Conservation (phyloP, 2,113 vertebrate species). For the Orcinus orca region DNA sequence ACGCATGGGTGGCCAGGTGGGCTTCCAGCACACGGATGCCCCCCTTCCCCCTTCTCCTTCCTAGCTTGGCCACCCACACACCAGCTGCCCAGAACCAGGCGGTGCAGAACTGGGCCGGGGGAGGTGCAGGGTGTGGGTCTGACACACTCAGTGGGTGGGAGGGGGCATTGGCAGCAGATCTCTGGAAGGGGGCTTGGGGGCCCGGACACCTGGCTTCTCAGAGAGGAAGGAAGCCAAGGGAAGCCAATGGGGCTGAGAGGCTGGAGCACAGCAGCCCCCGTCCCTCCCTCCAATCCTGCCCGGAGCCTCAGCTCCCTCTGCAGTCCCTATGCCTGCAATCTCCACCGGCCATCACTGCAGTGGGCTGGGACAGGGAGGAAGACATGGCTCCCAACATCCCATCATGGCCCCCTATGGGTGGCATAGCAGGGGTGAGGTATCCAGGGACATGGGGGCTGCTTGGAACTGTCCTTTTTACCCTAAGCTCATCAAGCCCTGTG, state of each 20-base stretch:
- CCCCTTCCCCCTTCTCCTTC: not conserved
- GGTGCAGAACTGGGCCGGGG: not conserved
- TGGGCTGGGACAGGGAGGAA: not conserved
- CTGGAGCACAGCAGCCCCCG: not conserved
- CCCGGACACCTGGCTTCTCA: not conserved
- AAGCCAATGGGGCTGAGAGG: not conserved
- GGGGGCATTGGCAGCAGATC: not conserved
- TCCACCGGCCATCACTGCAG: not conserved
- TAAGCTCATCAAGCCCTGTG: not conserved
- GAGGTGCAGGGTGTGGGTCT: not conserved
- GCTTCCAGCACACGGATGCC: not conserved
- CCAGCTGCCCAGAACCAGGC: constrained; percentile 68
- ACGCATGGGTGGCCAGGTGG: constrained; percentile 46
- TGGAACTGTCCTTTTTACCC: not conserved
- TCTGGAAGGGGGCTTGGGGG: not conserved
- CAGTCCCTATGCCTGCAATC: not conserved
- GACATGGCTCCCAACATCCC: not conserved
- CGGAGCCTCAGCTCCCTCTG: not conserved
- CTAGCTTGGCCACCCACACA: constrained; percentile 54
- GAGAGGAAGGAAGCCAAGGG: not conserved
- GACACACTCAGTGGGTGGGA: not conserved
- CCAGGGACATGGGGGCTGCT: not conserved
- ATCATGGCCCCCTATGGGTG: not conserved
- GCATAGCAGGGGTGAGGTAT: not conserved
- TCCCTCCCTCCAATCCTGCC: not conserved